These are phyloP conservation scores for Mixornis gularis DNA, from an alignment of 2,113 vertebrate species.

Conservation along the genomic window DNA sequence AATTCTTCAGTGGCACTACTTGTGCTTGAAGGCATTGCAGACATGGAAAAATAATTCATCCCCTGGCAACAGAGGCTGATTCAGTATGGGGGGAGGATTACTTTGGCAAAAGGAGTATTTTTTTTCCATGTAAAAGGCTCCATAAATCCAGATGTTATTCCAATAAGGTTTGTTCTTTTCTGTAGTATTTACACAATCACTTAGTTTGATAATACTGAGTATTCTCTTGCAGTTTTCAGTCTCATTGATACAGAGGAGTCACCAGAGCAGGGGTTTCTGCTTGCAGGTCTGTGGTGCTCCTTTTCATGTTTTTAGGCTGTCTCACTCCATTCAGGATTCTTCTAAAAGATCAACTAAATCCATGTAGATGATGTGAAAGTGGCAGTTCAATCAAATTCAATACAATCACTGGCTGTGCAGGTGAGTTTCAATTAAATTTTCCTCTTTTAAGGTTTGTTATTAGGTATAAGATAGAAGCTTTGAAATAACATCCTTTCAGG, in stretches of 20 bases:
- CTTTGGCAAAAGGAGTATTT: not conserved
- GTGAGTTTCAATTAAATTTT: conserved; percentile 54
- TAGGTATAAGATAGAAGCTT: not conserved
- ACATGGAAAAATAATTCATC: not conserved
- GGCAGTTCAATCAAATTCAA: conserved; percentile 6
- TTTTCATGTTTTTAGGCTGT: not conserved
- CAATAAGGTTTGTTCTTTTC: not conserved
- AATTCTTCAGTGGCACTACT: not conserved
- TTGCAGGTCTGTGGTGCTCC: not conserved
- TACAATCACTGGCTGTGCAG: conserved; percentile 67
- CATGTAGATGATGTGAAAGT: conserved; percentile 48
- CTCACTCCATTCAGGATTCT: not conserved
- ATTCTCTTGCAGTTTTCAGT: conserved; percentile 14
- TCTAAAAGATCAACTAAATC: conserved; percentile 33
- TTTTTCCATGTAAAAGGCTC: not conserved
- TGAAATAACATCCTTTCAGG: not conserved
- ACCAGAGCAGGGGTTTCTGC: not conserved
- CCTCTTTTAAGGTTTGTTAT: not conserved
- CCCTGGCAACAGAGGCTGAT: not conserved
- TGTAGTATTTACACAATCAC: not conserved
- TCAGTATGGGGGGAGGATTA: not conserved
- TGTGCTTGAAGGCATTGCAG: conserved; percentile 6
- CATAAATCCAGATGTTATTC: not conserved
- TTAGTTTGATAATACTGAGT: not conserved
- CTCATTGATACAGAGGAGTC: not conserved